Evolutionary conservation across 2,888 invertebrate species (phyloP), one percentile per base, ranked within the genome.

Genomic region (Eledona agricola): DNA sequence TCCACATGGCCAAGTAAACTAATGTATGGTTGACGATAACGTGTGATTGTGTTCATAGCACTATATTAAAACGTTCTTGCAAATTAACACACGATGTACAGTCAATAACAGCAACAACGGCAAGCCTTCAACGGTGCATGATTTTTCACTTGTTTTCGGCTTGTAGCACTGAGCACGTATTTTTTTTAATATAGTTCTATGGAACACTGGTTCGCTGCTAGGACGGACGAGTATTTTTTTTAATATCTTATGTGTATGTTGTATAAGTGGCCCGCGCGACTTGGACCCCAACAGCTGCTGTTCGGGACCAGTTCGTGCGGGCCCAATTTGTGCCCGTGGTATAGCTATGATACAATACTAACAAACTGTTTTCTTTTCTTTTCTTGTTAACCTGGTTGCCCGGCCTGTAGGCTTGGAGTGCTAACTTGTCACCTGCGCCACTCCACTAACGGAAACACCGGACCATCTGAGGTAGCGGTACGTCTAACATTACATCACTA

Each of bases 371-470:
- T 72, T 72, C 68, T 72, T 71, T 73, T 76, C 73, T 74, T 75
- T 76, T 76, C 74, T 74, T 76, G 74, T 75, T 76, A 75, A 76
- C 75, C 74, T 70, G 73, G 73, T 74, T 74, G 73, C 73, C 74
- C 74, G 74, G 73, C 74, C 73, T 74, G 70, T 86, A 87, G 87
- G 86, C 86, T 81, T 81, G 81, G 86, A 85, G 87, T 87, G 87
- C 86, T 87, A 87, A 86, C 84, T 68, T 71, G 71, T 70, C 73
- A 73, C 73, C 69, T 67, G 65, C 67, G 70, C 70, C 80, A 54
- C 55, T 63, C 71, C 66, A 72, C 72, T 73, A 73, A 72, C 72
- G 69, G 67, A 67, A 60, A 67, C 66, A 66, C 69, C 71, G 69
- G 72, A 70, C 70, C 70, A 67, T 65, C 70, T 68, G 67, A 71